Percentiles rank a stretch among this genome's conserved stretches.
Evolutionary conservation across 2,797 vertebrate genomes (phyloP).

Genomic region (Siniperca obscura): DNA sequence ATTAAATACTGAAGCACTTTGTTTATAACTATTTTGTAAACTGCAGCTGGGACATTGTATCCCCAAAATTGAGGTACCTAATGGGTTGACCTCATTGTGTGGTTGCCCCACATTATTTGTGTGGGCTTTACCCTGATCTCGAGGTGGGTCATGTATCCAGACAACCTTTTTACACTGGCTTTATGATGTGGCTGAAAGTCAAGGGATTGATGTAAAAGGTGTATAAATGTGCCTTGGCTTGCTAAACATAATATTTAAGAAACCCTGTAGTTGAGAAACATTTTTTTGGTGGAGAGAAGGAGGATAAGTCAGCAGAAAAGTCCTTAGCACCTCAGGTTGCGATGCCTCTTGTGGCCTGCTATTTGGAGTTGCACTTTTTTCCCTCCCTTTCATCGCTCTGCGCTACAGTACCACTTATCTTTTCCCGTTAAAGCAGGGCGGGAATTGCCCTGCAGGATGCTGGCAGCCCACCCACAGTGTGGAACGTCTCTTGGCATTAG

Average conservation of each 20-base stretch:
- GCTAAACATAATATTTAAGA: slow-evolving; percentile 28
- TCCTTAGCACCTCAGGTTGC: slow-evolving; percentile 49
- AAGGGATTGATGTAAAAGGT: slow-evolving; percentile 21
- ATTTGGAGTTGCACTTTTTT: slow-evolving; percentile 56
- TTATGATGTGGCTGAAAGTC: slow-evolving; percentile 44
- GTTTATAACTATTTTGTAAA: not conserved
- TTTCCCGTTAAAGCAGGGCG: slow-evolving; percentile 79
- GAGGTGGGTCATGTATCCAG: not conserved
- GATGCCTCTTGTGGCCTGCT: slow-evolving; percentile 57
- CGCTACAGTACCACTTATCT: slow-evolving; percentile 83
- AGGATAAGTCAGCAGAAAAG: slow-evolving; percentile 66
- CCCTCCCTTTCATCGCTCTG: slow-evolving; percentile 56
- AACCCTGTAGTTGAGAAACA: slow-evolving; percentile 17
- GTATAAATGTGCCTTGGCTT: slow-evolving; percentile 36
- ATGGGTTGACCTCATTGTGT: not conserved
- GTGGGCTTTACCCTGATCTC: slow-evolving; percentile 7
- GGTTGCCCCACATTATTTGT: not conserved
- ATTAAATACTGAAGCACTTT: not conserved
- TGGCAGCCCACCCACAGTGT: slow-evolving; percentile 79
- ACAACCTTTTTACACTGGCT: slow-evolving; percentile 8
- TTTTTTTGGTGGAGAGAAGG: slow-evolving; percentile 42
- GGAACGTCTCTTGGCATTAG: slow-evolving; percentile 76
- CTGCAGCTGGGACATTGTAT: not conserved
- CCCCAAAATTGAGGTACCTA: not conserved
- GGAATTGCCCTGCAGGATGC: slow-evolving; percentile 80